phyloP scores from a whole-genome alignment of 2,113 vertebrate genomes.

The Crotophaga sulcirostris region DNA sequence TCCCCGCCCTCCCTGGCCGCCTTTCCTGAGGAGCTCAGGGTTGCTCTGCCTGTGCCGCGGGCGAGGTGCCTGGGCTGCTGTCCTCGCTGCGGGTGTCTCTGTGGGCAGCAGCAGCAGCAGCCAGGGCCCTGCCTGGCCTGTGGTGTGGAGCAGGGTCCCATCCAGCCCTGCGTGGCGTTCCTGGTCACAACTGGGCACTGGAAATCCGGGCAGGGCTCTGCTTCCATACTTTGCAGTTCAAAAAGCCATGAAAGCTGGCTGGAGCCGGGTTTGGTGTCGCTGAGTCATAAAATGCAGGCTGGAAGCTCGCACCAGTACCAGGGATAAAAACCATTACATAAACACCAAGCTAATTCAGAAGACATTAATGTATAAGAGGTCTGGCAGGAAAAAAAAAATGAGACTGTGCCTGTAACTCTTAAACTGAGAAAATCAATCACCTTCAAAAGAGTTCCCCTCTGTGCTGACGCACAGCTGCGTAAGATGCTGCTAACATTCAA shows the following conservation, averaged over 20 bases:
- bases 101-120: not conserved
- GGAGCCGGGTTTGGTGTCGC: rapidly evolving
- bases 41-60: too few species aligned
- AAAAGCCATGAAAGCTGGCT: rapidly evolving
- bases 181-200: rapidly evolving
- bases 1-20: too few species aligned
- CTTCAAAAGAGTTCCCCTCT: too few species aligned
- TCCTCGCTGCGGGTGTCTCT: too few species aligned
- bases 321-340: rapidly evolving
- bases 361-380: too few species aligned
- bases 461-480: too few species aligned
- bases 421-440: too few species aligned
- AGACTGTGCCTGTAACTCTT: too few species aligned
- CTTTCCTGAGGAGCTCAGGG: too few species aligned
- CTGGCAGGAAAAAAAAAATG: too few species aligned
- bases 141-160: rapidly evolving
- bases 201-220: rapidly evolving
- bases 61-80: too few species aligned
- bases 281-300: rapidly evolving
- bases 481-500: too few species aligned
- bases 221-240: rapidly evolving
- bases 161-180: rapidly evolving
- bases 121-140: rapidly evolving
- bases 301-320: not conserved
- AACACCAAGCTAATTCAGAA: not conserved